Percentiles rank a stretch among this genome's conserved stretches.
Evolutionary conservation across 2,888 invertebrate genomes (phyloP).

Genomic region (Amphimallon solstitiale): DNA sequence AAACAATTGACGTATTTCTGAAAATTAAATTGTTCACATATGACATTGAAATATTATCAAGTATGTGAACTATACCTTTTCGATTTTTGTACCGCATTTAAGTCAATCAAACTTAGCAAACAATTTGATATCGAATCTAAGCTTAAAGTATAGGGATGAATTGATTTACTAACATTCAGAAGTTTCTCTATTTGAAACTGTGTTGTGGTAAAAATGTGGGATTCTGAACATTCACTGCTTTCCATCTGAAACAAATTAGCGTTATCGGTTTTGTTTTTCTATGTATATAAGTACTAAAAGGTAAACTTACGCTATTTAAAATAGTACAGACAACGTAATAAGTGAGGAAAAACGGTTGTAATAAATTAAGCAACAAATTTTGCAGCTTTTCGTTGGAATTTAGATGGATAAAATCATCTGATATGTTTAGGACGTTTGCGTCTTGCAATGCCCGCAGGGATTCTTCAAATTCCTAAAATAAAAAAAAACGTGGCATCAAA

Average conservation of each 20-base stretch:
- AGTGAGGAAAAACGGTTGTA: slow-evolving; percentile 73
- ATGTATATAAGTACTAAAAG: not conserved
- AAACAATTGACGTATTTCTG: slow-evolving; percentile 43
- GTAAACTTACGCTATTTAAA: slow-evolving; percentile 65
- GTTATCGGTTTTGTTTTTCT: slow-evolving; percentile 30
- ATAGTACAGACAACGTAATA: slow-evolving; percentile 66
- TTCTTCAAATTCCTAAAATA: slow-evolving; percentile 63
- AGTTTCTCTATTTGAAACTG: slow-evolving; percentile 71
- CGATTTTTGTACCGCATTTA: slow-evolving; percentile 59
- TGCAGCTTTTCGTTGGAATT: slow-evolving; percentile 62
- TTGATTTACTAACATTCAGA: slow-evolving; percentile 59
- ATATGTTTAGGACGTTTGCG: slow-evolving; percentile 53
- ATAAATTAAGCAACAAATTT: slow-evolving; percentile 69
- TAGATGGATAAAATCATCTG: slow-evolving; percentile 7
- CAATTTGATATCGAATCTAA: slow-evolving; percentile 73
- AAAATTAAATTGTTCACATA: slow-evolving; percentile 16
- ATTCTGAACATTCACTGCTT: slow-evolving; percentile 62
- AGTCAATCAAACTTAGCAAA: slow-evolving; percentile 66
- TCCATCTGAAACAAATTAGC: slow-evolving; percentile 48
- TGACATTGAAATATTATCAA: not conserved
- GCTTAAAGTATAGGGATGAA: slow-evolving; percentile 80
- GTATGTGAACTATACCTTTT: slow-evolving; percentile 51
- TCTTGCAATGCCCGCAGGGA: slow-evolving; percentile 59
- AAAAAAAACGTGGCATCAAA: too few relatives aligned
- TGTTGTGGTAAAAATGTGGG: slow-evolving; percentile 66